Evolutionary conservation across 2,888 invertebrate genomes (phyloP).

Genomic region (Platycheirus rosarum): DNA sequence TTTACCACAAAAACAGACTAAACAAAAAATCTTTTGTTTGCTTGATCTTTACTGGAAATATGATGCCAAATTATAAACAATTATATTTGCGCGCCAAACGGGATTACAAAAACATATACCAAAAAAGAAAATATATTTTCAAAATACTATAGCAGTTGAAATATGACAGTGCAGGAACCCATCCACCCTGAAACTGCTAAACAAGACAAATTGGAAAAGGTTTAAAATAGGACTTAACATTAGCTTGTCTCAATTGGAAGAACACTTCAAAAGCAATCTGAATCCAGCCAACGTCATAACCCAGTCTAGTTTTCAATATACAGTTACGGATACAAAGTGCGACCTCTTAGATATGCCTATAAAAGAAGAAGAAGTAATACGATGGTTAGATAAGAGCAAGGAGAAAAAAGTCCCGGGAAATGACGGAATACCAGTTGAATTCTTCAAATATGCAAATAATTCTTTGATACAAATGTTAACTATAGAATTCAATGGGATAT

Average conservation of each 20-base stretch:
- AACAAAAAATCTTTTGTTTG: background rate
- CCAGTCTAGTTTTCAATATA: too few relatives aligned
- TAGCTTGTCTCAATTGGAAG: background rate
- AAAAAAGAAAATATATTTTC: background rate
- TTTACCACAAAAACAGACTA: constrained; percentile 8
- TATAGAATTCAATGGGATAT: background rate
- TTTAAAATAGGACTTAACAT: background rate
- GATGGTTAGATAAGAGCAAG: background rate
- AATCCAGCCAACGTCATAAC: background rate
- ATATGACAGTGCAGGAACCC: constrained; percentile 20
- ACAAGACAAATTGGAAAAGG: background rate
- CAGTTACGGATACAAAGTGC: too few relatives aligned
- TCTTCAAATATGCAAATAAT: constrained; percentile 13
- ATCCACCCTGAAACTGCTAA: constrained; percentile 2
- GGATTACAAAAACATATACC: background rate
- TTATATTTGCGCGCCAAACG: too few relatives aligned
- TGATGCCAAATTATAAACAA: too few relatives aligned
- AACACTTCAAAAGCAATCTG: constrained; percentile 5
- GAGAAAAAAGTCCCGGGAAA: constrained; percentile 7
- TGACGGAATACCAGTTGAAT: constrained; percentile 5
- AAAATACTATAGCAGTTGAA: background rate
- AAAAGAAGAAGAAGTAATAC: constrained; percentile 3
- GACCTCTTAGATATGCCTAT: background rate
- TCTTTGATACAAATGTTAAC: too few relatives aligned
- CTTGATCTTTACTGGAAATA: background rate